phyloP scores from a whole-genome alignment of 2,888 invertebrate genomes.

The Chelonus formosanus region DNA sequence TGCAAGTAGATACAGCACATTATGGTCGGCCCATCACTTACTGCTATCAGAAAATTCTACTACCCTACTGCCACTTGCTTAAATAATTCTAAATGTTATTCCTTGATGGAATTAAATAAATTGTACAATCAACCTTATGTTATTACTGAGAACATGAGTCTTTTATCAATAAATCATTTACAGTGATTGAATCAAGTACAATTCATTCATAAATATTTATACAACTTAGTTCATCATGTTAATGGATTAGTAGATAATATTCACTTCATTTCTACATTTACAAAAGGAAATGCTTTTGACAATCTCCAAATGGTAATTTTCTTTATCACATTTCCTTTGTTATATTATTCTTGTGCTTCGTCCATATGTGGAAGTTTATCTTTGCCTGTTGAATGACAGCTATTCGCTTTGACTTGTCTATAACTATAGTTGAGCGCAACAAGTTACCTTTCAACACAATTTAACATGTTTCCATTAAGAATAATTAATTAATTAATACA shows the following conservation, averaged over 20 bases:
- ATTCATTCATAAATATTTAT: too few species aligned
- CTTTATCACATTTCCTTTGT: too few species aligned
- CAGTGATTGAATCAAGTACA: neutral
- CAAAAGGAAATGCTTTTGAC: too few species aligned
- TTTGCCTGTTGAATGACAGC: slow-evolving; percentile 8
- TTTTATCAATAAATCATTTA: slow-evolving; percentile 7
- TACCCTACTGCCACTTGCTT: slow-evolving; percentile 34
- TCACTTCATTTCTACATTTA: too few species aligned
- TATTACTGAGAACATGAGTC: neutral
- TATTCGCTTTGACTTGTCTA: neutral
- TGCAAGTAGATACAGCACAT: slow-evolving; percentile 63
- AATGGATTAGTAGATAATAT: too few species aligned
- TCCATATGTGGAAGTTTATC: neutral
- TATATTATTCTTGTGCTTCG: too few species aligned
- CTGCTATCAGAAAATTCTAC: slow-evolving; percentile 49
- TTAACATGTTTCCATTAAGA: too few species aligned
- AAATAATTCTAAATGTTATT: slow-evolving; percentile 41
- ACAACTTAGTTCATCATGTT: too few species aligned
- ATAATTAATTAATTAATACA: neutral
- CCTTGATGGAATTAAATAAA: slow-evolving; percentile 35
- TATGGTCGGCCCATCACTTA: slow-evolving; percentile 61
- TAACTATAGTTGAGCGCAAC: slow-evolving; percentile 9
- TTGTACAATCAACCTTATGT: slow-evolving; percentile 29
- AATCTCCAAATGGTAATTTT: too few species aligned
- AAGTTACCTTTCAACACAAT: neutral